Evolutionary conservation across 2,797 vertebrate genomes (phyloP).

Genomic region (Anas acuta): DNA sequence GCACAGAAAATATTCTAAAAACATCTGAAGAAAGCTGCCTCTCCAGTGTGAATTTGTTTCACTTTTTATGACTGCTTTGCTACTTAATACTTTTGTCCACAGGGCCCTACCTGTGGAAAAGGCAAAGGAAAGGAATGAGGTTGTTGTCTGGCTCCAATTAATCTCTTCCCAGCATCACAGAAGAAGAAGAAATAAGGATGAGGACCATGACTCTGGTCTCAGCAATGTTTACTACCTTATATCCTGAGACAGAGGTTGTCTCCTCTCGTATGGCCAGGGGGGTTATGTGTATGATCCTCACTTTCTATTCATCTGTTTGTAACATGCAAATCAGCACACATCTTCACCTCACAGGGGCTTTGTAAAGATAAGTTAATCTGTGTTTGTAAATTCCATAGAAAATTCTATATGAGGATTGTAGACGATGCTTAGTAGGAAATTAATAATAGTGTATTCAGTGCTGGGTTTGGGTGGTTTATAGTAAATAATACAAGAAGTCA

Average conservation of each 20-base stretch:
- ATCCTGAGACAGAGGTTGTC: not conserved
- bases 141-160: not conserved
- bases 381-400: not conserved
- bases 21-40: not conserved
- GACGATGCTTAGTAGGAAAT: not conserved
- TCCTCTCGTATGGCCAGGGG: fast-evolving
- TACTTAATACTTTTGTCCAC: not conserved
- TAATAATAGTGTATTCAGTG: not conserved
- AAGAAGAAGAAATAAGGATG: not conserved
- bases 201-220: not conserved
- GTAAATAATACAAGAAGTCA: not conserved
- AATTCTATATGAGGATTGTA: not conserved
- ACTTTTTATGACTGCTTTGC: not conserved
- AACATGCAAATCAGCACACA: not conserved
- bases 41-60: not conserved
- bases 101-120: not conserved
- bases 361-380: not conserved
- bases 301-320: not conserved
- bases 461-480: not conserved
- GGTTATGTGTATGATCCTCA: not conserved
- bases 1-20: not conserved
- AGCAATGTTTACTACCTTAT: not conserved
- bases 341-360: not conserved
- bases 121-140: not conserved
- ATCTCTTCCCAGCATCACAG: not conserved